These are phyloP conservation scores for Cosmorhoe ocellata DNA, from an alignment of 2,888 invertebrate genomes.

Conservation along the genomic window DNA sequence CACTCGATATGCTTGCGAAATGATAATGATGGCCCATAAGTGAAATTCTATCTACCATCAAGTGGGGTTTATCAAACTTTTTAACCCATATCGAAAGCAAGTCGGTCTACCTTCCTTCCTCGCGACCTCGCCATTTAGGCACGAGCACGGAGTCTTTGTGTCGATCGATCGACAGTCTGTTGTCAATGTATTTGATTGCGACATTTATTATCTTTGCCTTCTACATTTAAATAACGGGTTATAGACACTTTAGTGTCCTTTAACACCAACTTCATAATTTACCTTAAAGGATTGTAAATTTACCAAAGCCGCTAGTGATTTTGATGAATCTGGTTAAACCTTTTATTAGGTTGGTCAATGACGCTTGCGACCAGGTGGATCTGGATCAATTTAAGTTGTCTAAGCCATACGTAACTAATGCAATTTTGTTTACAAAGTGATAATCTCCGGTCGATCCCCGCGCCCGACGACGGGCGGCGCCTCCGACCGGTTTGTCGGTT, in stretches of 20 bases:
- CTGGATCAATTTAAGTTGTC: constrained; percentile 9
- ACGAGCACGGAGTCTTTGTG: constrained; percentile 39
- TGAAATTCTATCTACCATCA: constrained; percentile 72
- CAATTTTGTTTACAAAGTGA: constrained; percentile 79
- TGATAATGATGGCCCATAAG: constrained; percentile 79
- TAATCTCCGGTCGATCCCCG: constrained; percentile 64
- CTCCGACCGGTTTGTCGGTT: constrained; percentile 76
- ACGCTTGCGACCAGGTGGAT: constrained; percentile 29
- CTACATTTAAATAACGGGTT: constrained; percentile 16
- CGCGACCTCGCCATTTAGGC: constrained; percentile 46
- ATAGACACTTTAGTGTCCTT: constrained; percentile 6
- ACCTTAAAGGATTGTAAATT: constrained; percentile 18
- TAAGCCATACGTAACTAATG: constrained; percentile 57
- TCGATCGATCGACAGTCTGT: constrained; percentile 37
- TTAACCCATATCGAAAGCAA: constrained; percentile 62
- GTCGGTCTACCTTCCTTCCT: constrained; percentile 28
- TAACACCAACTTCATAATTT: constrained; percentile 30
- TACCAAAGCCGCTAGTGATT: neutral
- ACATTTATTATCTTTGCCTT: constrained; percentile 23
- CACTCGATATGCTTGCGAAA: constrained; percentile 80
- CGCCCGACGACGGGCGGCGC: constrained; percentile 68
- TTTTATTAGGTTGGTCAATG: constrained; percentile 3
- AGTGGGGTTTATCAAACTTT: constrained; percentile 57
- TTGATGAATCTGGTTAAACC: neutral
- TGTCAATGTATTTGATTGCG: constrained; percentile 41